Conservation (phyloP, 2,888 invertebrate genomes). For the Argyresthia goedartella region DNA sequence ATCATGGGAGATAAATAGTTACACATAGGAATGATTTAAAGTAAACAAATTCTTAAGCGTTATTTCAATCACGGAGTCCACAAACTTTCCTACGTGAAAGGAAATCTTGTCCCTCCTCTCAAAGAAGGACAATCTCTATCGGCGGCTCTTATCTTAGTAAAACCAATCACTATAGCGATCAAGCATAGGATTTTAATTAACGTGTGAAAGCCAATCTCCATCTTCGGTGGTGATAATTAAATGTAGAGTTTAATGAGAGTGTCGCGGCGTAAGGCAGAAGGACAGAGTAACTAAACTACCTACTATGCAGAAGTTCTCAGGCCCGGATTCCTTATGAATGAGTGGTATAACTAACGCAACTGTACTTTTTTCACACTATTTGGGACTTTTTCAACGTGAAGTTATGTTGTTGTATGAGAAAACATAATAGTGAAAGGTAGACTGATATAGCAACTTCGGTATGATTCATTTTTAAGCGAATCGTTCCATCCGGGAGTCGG, state of each 20-base stretch:
- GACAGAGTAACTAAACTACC: no score
- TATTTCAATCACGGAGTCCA: background rate
- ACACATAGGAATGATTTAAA: background rate
- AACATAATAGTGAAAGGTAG: no score
- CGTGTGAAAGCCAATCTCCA: conserved; percentile 21
- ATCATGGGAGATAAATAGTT: background rate
- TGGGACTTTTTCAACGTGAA: no score
- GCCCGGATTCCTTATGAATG: no score
- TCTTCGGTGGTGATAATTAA: conserved; percentile 25
- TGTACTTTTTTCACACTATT: no score
- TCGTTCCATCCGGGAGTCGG: no score
- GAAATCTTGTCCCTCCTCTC: background rate
- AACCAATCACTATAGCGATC: conserved; percentile 26
- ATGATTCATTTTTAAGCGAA: no score
- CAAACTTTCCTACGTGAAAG: background rate
- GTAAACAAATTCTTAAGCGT: background rate
- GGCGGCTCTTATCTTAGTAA: conserved; percentile 31
- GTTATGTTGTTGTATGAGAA: no score
- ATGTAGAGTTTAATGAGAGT: conserved; percentile 17
- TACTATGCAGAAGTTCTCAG: no score
- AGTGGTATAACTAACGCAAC: no score
- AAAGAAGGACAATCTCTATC: background rate
- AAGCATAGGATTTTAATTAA: conserved; percentile 39
- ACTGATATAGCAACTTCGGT: no score
- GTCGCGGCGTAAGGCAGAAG: conserved; percentile 8